Percentiles rank a stretch among this genome's conserved stretches.
Evolutionary conservation across 2,797 vertebrate genomes (phyloP).

Genomic region (Phoebastria nigripes): DNA sequence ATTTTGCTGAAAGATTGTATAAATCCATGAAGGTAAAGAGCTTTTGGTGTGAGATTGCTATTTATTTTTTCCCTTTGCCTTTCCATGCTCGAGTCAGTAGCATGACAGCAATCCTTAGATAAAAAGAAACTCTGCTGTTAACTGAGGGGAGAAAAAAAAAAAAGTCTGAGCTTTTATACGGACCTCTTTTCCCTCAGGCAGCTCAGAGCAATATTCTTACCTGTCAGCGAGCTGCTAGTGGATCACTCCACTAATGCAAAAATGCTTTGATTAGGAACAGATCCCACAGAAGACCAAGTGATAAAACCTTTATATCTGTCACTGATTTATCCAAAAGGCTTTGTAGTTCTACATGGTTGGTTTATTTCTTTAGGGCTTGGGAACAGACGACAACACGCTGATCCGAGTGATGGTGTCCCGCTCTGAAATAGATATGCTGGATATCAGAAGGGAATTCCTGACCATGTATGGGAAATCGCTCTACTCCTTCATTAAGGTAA

Average conservation of each 20-base stretch:
- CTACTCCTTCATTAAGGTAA: slow-evolving; percentile 96
- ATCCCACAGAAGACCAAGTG: neutral
- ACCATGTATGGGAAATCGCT: slow-evolving; percentile 91
- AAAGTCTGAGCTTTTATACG: neutral
- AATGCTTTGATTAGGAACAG: neutral
- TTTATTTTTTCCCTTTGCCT: neutral
- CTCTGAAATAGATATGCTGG: slow-evolving; percentile 91
- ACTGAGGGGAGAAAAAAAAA: neutral
- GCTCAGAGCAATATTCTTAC: neutral
- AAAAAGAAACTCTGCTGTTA: neutral
- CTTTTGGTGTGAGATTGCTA: neutral
- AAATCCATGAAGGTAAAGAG: slow-evolving; percentile 96
- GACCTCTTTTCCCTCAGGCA: neutral
- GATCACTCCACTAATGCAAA: neutral
- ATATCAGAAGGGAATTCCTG: slow-evolving; percentile 89
- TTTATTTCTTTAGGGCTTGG: slow-evolving; percentile 81
- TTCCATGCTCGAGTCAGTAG: neutral
- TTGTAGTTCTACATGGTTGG: neutral
- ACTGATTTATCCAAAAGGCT: neutral
- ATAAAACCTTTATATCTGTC: neutral
- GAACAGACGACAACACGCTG: slow-evolving; percentile 90
- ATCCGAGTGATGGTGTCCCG: slow-evolving; percentile 93
- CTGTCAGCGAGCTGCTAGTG: neutral
- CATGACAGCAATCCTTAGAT: neutral
- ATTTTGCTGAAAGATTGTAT: slow-evolving; percentile 93